Percentiles rank a stretch among this genome's conserved stretches.
These are phyloP conservation scores for Chloropsis hardwickii DNA, from an alignment of 2,113 vertebrate genomes.

Conservation along the genomic window DNA sequence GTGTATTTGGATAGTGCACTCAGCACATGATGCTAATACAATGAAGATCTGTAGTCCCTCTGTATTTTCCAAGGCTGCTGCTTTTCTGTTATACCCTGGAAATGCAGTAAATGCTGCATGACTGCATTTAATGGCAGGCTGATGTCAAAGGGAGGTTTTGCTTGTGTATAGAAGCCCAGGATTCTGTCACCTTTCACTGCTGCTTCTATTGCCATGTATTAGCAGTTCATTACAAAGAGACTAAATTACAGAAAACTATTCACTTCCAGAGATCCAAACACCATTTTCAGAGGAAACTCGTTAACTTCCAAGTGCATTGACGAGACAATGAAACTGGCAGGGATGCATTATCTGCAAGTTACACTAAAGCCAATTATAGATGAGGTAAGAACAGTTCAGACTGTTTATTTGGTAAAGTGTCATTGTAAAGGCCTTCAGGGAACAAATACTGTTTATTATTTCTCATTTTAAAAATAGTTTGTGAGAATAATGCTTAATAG, in stretches of 20 bases:
- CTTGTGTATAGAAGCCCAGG: neutral
- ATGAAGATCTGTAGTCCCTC: neutral
- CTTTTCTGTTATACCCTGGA: neutral
- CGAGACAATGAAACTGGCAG: slow-evolving; percentile 97
- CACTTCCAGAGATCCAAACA: slow-evolving; percentile 91
- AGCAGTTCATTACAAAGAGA: neutral
- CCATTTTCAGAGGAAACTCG: slow-evolving; percentile 97
- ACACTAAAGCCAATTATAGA: slow-evolving; percentile 94
- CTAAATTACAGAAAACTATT: slow-evolving; percentile 26
- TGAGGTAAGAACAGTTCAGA: slow-evolving; percentile 78
- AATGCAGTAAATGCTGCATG: neutral
- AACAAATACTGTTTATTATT: neutral
- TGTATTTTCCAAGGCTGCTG: neutral
- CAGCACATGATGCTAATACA: neutral
- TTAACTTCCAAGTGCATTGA: slow-evolving; percentile 98
- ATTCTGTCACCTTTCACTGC: neutral
- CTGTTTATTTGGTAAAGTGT: neutral
- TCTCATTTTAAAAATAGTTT: neutral
- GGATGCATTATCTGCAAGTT: slow-evolving; percentile 96
- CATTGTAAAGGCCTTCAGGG: neutral
- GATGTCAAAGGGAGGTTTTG: neutral
- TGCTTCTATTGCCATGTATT: neutral
- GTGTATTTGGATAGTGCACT: neutral
- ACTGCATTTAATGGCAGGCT: neutral
- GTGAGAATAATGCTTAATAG: neutral